These are phyloP conservation scores for Amiota minor DNA, from an alignment of 2,888 invertebrate genomes.

Conservation along the genomic window DNA sequence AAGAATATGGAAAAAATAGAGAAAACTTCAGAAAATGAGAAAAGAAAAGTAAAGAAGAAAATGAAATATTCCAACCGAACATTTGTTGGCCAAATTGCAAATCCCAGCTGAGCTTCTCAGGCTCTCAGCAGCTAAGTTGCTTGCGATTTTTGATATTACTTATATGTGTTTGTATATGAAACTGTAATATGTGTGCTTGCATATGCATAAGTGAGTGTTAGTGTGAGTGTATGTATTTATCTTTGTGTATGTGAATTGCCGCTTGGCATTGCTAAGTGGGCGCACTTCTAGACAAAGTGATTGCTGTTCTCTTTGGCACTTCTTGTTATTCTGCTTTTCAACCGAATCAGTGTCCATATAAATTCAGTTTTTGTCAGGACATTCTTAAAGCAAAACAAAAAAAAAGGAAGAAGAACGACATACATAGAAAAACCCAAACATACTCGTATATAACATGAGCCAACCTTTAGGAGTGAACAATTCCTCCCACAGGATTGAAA, in stretches of 20 bases:
- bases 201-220: background rate
- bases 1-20: constrained; percentile 5
- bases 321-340: background rate
- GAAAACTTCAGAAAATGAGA: background rate
- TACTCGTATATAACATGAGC: constrained; percentile 10
- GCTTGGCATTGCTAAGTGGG: constrained; percentile 17
- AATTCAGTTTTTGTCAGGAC: constrained; percentile 6
- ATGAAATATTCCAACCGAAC: background rate
- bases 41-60: background rate
- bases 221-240: background rate
- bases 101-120: constrained; percentile 24
- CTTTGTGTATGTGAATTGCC: background rate
- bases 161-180: background rate
- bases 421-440: background rate
- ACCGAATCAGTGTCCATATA: constrained; percentile 26
- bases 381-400: constrained; percentile 15
- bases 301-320: background rate
- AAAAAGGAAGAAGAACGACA: too few relatives aligned
- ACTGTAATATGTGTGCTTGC: background rate
- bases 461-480: constrained; percentile 37
- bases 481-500: constrained; percentile 34
- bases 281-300: constrained; percentile 18
- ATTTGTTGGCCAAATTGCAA: constrained; percentile 19
- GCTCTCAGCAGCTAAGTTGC: constrained; percentile 10
- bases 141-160: background rate